These are phyloP conservation scores for Trematomus bernacchii DNA, from an alignment of 2,797 vertebrate genomes.

Conservation along the genomic window DNA sequence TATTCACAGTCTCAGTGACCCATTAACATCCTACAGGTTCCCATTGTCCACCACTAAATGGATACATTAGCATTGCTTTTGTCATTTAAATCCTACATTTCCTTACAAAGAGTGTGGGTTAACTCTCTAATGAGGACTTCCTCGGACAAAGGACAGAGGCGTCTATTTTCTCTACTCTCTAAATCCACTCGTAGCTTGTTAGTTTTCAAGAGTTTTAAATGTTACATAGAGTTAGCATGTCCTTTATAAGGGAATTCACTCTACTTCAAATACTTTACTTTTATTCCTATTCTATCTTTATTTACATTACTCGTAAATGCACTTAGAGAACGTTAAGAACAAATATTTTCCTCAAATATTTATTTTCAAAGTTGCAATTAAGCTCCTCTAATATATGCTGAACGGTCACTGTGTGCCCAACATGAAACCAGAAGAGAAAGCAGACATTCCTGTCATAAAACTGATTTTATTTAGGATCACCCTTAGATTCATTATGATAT, in stretches of 20 bases:
- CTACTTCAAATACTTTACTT: background rate
- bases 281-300: background rate
- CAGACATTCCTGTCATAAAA: background rate
- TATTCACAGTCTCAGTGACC: slow-evolving; percentile 85
- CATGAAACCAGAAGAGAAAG: too few species aligned
- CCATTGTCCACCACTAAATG: slow-evolving; percentile 80
- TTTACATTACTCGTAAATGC: background rate
- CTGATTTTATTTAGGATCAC: too few species aligned
- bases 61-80: slow-evolving; percentile 84
- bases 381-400: background rate
- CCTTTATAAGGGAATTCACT: slow-evolving; percentile 9
- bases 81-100: slow-evolving; percentile 87
- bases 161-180: slow-evolving; percentile 72
- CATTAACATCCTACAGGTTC: slow-evolving; percentile 83
- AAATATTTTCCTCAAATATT: too few species aligned
- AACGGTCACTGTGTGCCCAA: background rate
- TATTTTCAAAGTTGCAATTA: background rate
- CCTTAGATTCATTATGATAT: background rate
- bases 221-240: slow-evolving; percentile 12
- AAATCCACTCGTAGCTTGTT: slow-evolving; percentile 63
- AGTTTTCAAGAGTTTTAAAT: slow-evolving; percentile 20
- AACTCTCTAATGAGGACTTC: slow-evolving; percentile 86
- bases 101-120: slow-evolving; percentile 83
- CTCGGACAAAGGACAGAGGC: slow-evolving; percentile 72
- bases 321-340: background rate